Evolutionary conservation across 2,113 vertebrate species (phyloP), one percentile per base, ranked within the genome.

Genomic region (Urocitellus parryii): DNA sequence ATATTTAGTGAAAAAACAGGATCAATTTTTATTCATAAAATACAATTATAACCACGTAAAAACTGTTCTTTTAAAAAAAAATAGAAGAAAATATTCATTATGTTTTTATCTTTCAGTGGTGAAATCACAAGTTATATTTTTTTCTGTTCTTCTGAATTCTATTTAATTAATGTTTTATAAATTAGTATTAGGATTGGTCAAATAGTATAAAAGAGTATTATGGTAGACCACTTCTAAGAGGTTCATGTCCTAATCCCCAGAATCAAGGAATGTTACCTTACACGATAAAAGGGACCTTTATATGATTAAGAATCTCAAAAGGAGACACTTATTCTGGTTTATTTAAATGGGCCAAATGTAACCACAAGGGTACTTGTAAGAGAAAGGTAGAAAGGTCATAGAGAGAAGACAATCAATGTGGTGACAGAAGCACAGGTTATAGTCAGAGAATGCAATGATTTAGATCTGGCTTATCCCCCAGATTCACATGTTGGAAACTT

Each of bases 31-130:
- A 76, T 42, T 74, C 27, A 6, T 27, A 76, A 16, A 61, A 67
- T 56, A 45, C 45, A 45, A 56, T 85, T 76, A 61, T 51, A 88
- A 83, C 61, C 91, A 45, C 65, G 7, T 80, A 76, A 74, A 93
- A 65, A 80, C 10, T 37, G 29, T 67, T 29, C 22, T 82, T 37
- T 93, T 82, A 22, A 2, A 24, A 58, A 58, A 58, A 83, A 7
- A 45, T 48, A 29, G 27, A 82, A 74, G 80, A 24, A 92, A 92
- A 61, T 42, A 24, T 51, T 90, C 68, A 45, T 39, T 74, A 48
- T 39, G 24, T 79, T 90, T 91, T 90, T 93, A 32, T 76, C 56
- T 82, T 86, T 90, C 24, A 82, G 65, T 42, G 53, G 32, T 90
- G 29, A 53, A 92, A 82, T 51, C 67, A 70, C 24, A 34, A 45